Evolutionary conservation across 2,797 vertebrate species (phyloP).

Genomic region (Microtus californicus): DNA sequence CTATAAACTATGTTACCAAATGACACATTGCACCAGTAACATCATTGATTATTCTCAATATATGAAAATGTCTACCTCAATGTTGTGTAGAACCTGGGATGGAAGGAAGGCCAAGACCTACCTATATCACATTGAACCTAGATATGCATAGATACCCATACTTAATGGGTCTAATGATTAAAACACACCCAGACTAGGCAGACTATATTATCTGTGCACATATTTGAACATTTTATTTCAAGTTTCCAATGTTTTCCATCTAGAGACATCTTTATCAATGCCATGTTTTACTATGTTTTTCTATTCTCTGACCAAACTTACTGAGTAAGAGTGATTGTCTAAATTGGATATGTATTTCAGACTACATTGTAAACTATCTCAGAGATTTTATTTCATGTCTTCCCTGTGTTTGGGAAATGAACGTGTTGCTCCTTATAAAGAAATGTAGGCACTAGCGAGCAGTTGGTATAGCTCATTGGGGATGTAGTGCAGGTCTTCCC

Average conservation of each 20-base stretch:
- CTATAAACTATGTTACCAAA: background rate
- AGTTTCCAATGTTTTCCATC: background rate
- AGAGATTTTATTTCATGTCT: constrained; percentile 67
- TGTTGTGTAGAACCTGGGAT: background rate
- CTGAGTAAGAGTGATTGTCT: constrained; percentile 48
- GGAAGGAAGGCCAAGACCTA: background rate
- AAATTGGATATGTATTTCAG: constrained; percentile 59
- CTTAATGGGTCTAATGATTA: background rate
- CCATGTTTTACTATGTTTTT: constrained; percentile 41
- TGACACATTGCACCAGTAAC: background rate
- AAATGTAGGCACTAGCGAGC: constrained; percentile 16
- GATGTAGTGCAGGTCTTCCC: constrained; percentile 24
- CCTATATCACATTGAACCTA: background rate
- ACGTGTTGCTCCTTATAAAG: constrained; percentile 48
- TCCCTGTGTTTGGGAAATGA: constrained; percentile 60
- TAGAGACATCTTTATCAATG: background rate
- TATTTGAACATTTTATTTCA: background rate
- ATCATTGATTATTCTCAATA: background rate
- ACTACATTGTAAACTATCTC: constrained; percentile 47
- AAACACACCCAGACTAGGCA: background rate
- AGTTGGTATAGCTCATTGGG: background rate
- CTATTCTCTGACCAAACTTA: constrained; percentile 55
- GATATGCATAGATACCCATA: background rate
- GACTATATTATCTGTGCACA: background rate
- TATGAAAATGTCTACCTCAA: background rate